phyloP scores from a whole-genome alignment of 2,888 invertebrate genomes.

The Prosopocoilus inquinatus region DNA sequence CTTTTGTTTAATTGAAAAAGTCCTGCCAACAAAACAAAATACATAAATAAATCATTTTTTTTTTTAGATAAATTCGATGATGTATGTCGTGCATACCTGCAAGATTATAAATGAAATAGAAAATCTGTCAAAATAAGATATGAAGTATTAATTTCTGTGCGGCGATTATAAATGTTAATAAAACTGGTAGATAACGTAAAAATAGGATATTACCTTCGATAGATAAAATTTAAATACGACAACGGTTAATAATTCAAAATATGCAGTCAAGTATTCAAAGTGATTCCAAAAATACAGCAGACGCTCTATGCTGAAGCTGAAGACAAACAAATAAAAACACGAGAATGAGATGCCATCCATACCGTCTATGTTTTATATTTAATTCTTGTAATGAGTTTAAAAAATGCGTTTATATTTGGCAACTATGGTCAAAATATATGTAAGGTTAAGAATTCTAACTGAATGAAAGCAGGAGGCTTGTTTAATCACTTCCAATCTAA shows the following conservation, averaged over 20 bases:
- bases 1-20: too few relatives aligned
- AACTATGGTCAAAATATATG: too few relatives aligned
- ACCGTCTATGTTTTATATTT: neutral
- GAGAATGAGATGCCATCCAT: neutral
- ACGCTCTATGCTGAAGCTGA: slow-evolving; percentile 21
- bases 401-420: neutral
- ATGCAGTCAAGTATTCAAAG: slow-evolving; percentile 25
- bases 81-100: too few relatives aligned
- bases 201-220: neutral
- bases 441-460: too few relatives aligned
- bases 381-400: neutral
- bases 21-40: too few relatives aligned
- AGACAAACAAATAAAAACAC: slow-evolving; percentile 19
- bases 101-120: too few relatives aligned
- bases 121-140: neutral
- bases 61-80: too few relatives aligned
- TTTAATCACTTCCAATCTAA: too few relatives aligned
- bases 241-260: slow-evolving; percentile 18
- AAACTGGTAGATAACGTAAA: neutral
- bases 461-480: too few relatives aligned
- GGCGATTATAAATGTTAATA: slow-evolving; percentile 1
- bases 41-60: too few relatives aligned
- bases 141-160: neutral
- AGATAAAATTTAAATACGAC: neutral
- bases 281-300: slow-evolving; percentile 33